A percentile compares a stretch with the other conserved stretches of the same genome.
phyloP scores from a whole-genome alignment of 1,140 invertebrate species.

The Oncopodura yosiiana region DNA sequence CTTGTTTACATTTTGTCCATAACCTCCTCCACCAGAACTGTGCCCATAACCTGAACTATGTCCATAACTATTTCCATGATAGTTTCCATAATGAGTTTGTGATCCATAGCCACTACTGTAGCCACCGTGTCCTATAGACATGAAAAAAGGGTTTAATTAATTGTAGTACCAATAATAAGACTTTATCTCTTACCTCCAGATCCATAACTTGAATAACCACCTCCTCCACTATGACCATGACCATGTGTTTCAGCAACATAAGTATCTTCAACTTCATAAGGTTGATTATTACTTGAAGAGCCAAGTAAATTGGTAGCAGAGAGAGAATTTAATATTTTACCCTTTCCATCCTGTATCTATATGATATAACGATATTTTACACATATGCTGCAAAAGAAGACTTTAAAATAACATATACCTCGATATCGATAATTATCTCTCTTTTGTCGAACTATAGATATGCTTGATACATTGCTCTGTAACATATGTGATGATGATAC shows the following conservation, averaged over 20 bases:
- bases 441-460: too few relatives aligned
- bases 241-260: not conserved
- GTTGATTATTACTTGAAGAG: too few relatives aligned
- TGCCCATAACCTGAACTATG: not conserved
- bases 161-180: too few relatives aligned
- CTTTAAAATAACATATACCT: not conserved
- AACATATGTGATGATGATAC: too few relatives aligned
- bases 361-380: not conserved
- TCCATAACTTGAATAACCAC: not conserved
- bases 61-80: too few relatives aligned
- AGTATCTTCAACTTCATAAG: too few relatives aligned
- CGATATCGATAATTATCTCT: too few relatives aligned
- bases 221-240: not conserved
- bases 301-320: not conserved
- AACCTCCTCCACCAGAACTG: not conserved
- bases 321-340: not conserved
- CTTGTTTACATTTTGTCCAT: slow-evolving; percentile 7
- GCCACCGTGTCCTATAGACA: slow-evolving; percentile 1
- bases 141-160: too few relatives aligned
- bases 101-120: not conserved
- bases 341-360: not conserved
- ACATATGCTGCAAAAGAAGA: not conserved
- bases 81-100: too few relatives aligned
- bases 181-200: not conserved
- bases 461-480: too few relatives aligned